A percentile compares a stretch with the other conserved stretches of the same genome.
Conservation (phyloP, 2,113 vertebrate species). For the Alligator mississippiensis region DNA sequence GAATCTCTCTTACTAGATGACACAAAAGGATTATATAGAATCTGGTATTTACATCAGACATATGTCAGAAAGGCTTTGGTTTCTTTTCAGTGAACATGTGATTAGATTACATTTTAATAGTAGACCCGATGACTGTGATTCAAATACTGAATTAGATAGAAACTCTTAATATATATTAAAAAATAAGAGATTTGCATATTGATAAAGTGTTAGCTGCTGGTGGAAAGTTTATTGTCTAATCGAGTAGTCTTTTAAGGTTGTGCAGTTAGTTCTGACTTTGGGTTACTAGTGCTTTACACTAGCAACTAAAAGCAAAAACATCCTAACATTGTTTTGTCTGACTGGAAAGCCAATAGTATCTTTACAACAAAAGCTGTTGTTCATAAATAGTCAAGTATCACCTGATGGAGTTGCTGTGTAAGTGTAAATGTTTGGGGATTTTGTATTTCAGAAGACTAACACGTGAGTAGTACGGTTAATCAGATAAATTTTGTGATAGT, state of each 20-base stretch:
- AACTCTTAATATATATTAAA: neutral
- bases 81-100: neutral
- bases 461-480: neutral
- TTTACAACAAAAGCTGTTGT: neutral
- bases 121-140: neutral
- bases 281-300: neutral
- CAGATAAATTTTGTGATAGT: neutral
- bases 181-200: neutral
- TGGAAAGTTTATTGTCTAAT: neutral
- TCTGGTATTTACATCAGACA: neutral
- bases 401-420: no score
- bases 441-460: neutral
- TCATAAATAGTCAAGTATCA: no score
- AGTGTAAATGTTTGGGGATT: neutral
- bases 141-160: neutral
- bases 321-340: neutral
- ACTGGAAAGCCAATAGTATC: neutral
- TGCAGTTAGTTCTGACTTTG: neutral
- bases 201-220: neutral
- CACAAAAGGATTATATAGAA: neutral
- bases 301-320: neutral
- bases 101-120: neutral
- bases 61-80: neutral
- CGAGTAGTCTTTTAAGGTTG: neutral
- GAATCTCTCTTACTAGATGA: neutral